Base-by-base conservation (phyloP, 2,888 invertebrate genomes). In the Drosophila paranaensis region DNA sequence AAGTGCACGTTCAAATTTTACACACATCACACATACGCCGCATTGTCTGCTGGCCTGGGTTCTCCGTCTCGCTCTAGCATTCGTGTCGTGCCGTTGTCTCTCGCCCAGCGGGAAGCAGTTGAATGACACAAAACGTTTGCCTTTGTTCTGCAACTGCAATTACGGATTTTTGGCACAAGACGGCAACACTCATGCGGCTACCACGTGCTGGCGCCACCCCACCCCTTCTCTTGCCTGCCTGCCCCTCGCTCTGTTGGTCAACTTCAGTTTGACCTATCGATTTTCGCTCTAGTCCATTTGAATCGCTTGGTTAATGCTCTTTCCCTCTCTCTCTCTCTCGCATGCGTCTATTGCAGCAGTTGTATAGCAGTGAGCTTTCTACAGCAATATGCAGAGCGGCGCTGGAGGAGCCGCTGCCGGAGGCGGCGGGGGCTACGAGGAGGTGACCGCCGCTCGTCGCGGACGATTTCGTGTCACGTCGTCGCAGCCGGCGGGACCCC, bases 391-490 rank as follows among this genome's bases (percentile, higher is more conserved):
- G 88, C 83, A 86, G 6, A 81, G 87, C 65, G 76, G 83, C 68
- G 74, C 76, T 56, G 79, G 75, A 40, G 83, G 88, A 51, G 80
- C 65, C 16, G 71, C 82, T 46, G 53, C 66, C 16, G 66, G 46
- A 0, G 40, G 60, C 25, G 89, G 60, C 33, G 89, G 89, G n/a
- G 91, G 88, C 73, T 91, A 91, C 69, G 92, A 92, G 69, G 92
- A 92, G 67, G 92, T 92, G 71, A 90, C 92, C 64, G 92, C 92
- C 56, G 92, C 93, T 39, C 91, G 93, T 43, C 92, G 92, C 43
- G 93, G 94, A 56, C 94, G 94, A 70, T 94, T 94, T 92, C 94
- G 94, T 90, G 94, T 94, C 82, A 94, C 94, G 62, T 91, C 93
- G 60, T 91, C 92, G 50, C 83, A 91, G 74, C 83, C 92, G 35